These are phyloP conservation scores for Alexandromys fortis DNA, from an alignment of 2,113 vertebrate species.

Conservation along the genomic window DNA sequence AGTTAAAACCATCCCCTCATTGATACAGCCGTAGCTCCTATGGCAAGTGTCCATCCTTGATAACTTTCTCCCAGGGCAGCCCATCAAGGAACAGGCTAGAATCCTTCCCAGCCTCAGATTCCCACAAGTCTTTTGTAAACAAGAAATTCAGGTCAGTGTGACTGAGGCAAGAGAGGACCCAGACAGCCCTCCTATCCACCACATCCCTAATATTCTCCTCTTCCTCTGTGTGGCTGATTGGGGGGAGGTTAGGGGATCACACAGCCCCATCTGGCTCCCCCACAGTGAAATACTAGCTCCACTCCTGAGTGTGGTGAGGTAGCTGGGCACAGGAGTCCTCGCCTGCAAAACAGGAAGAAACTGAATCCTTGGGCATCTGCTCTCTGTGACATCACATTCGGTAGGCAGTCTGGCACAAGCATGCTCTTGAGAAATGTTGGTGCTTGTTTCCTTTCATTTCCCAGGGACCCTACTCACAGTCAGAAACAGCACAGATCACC, in stretches of 20 bases:
- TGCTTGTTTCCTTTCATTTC: not conserved
- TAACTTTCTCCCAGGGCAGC: too few species aligned
- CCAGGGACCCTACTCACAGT: not conserved
- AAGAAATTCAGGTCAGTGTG: not conserved
- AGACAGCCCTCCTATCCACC: not conserved
- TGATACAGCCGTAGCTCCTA: too few species aligned
- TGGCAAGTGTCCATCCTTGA: fast-evolving
- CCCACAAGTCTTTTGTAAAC: not conserved
- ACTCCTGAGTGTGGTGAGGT: too few species aligned
- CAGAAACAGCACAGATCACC: not conserved
- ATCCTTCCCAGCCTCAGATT: not conserved
- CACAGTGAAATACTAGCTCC: not conserved
- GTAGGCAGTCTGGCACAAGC: not conserved
- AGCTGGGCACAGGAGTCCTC: not conserved
- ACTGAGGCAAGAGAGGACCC: not conserved
- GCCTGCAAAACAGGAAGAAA: not conserved
- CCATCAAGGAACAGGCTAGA: not conserved
- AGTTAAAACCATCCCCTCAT: not conserved
- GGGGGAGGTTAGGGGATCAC: not conserved
- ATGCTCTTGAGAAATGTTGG: not conserved
- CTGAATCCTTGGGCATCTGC: fast-evolving
- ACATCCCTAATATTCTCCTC: too few species aligned
- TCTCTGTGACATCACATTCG: not conserved
- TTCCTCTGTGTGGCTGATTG: not conserved
- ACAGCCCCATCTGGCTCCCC: not conserved